Conservation (phyloP, 2,888 invertebrate species). For the Meliscaeva auricollis region DNA sequence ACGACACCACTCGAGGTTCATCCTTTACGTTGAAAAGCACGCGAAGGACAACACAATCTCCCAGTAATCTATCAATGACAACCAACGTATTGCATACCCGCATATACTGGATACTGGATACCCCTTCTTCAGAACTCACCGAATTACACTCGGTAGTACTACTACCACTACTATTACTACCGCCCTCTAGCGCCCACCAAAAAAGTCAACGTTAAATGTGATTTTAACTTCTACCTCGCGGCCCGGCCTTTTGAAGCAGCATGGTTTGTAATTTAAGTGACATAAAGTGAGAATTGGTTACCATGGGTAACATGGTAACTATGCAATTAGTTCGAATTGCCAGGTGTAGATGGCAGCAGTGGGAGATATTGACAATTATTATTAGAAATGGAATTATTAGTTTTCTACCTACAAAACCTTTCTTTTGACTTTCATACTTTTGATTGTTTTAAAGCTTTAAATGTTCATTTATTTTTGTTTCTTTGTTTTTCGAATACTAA, state of each 20-base stretch:
- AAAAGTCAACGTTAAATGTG: conserved; percentile 56
- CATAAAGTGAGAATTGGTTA: conserved; percentile 51
- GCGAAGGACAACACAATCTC: conserved; percentile 73
- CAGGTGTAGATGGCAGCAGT: conserved; percentile 66
- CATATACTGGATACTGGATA: no score
- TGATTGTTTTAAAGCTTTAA: conserved; percentile 1
- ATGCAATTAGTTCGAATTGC: conserved; percentile 63
- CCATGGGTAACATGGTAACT: conserved; percentile 46
- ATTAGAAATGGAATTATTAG: conserved; percentile 35
- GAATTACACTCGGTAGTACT: no score
- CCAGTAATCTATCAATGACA: conserved; percentile 75
- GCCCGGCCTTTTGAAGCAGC: background rate
- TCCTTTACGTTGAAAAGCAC: conserved; percentile 61
- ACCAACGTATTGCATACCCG: conserved; percentile 28
- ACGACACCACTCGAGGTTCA: conserved; percentile 39
- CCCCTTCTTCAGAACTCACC: no score
- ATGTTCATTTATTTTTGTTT: background rate
- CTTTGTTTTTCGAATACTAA: background rate
- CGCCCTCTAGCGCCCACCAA: conserved; percentile 7
- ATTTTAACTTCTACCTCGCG: conserved; percentile 53
- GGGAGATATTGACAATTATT: conserved; percentile 51
- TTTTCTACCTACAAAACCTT: background rate
- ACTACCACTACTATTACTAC: background rate
- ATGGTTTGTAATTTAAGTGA: conserved; percentile 44
- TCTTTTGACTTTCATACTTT: no score